Evolutionary conservation across 2,888 invertebrate species (phyloP), one percentile per base, ranked within the genome.

Genomic region (Tetragonula carbonaria): DNA sequence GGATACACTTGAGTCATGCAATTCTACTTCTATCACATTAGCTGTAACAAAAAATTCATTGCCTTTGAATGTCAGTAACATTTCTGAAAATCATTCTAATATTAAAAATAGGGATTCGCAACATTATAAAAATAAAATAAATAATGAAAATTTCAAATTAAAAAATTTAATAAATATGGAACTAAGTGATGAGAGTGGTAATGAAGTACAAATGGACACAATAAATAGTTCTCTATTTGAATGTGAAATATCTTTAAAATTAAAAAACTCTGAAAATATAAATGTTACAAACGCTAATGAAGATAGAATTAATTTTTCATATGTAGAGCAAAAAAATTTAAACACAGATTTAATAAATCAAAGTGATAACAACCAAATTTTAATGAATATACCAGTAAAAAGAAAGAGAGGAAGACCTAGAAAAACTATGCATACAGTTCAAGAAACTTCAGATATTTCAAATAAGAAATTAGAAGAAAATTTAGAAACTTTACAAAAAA

Each of bases 321-420:
- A 59, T 67, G 53, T 6, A n/a, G 53, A 65, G 3, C 38, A 68
- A 62, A 38, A 28, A 57, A 63, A 33, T 63, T 3, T 23, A 70
- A 51, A 16, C 45, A 2, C 13, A n/a, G 38, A 28, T 55, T 16
- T 33, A 18, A 21, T 23, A 62, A 63, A 8, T 62, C 51, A 77
- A 50, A 33, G 21, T 33, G 28, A 28, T 33, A 77, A 8, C 21
- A 51, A 21, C 68, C 38, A 74, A 62, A 68, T 16, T 74, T 13
- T 51, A 21, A 16, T 16, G 1, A 14, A 16, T 51, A 21, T 14
- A 33, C 21, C 68, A 23, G 3, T 14, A 28, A 59, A n/a, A 16
- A 80, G 18, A 16, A 87, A 74, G 73, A 81, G 66, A 28, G 83
- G 87, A 63, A 87, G 85, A 28, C 85, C 83, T 33, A 87, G 13